Base-by-base conservation (phyloP, 1,140 invertebrate species). In the Apis florea region DNA sequence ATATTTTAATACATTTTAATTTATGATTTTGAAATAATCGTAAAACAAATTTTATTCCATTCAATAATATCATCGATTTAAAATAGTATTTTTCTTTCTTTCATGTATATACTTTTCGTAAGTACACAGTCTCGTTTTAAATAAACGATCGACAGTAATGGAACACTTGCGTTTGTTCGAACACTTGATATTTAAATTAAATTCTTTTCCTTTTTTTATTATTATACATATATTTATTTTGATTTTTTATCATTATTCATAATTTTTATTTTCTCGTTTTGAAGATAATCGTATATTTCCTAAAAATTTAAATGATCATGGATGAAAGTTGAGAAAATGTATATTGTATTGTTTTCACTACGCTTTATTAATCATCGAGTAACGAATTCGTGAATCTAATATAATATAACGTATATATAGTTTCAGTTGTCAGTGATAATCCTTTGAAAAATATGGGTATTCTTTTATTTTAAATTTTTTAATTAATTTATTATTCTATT, bases 81-180 rank as follows among this genome's bases (percentile, higher is more conserved):
- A 40, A 49, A 9, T 24, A 12, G 15, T 53, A n/a, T 31, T 56
- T 13, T 58, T 49, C 10, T 17, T 13, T 47, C 17, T 17, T 6
- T 10, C 24, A 3, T 19, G 1, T 40, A 53, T 64, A 51, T 64
- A 2, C 1, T 19, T 47, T 19, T 51, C 17, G 13, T 15, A 15
- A 53, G 26, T 75, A 15, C 26, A 40, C 53, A 8, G 6, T 26
- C 21, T 72, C 47, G 72, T 64, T 63, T 63, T n/a, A 61, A 1
- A 21, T 47, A 26, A 71, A 79, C 76, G 68, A 53, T 15, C n/a
- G 59, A 80, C 59, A 21, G 9, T 40, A 47, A 56, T 47, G 49
- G 13, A 72, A 24, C 53, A 67, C 31, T 63, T 51, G 49, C n/a
- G 61, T 0, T 63, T 24, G n/a, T 72, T 56, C 13, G 69, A 26